Percentiles rank a stretch among this genome's conserved stretches.
These are phyloP conservation scores for Egretta garzetta DNA, from an alignment of 2,113 vertebrate species.

Conservation along the genomic window DNA sequence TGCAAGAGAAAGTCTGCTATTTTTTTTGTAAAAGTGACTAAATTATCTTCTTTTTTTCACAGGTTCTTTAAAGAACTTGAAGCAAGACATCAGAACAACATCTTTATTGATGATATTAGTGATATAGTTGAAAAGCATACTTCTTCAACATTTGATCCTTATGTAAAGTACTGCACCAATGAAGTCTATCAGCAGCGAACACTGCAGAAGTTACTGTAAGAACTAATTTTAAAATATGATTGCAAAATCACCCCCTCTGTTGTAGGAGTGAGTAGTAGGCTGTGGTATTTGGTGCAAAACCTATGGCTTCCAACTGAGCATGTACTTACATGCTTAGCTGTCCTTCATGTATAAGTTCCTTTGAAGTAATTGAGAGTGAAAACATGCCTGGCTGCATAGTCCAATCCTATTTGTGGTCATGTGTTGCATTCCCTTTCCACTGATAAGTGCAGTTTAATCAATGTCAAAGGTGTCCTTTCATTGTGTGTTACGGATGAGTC, in stretches of 20 bases:
- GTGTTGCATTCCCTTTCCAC: background rate
- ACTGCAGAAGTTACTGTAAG: slow-evolving; percentile 91
- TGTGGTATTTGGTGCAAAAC: background rate
- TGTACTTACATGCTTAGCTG: background rate
- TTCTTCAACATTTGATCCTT: slow-evolving; percentile 89
- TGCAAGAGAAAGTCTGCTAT: background rate
- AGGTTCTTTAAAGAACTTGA: slow-evolving; percentile 96
- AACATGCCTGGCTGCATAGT: background rate
- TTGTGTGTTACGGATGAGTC: fast-evolving
- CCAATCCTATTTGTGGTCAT: fast-evolving
- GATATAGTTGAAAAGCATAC: slow-evolving; percentile 90
- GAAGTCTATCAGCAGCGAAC: slow-evolving; percentile 98
- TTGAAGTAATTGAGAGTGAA: background rate
- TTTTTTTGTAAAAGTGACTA: background rate
- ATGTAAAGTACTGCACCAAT: slow-evolving; percentile 95
- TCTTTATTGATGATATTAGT: slow-evolving; percentile 90
- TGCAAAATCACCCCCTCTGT: background rate
- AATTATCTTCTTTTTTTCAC: background rate
- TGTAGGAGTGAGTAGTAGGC: background rate
- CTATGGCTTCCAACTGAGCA: background rate
- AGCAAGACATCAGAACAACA: slow-evolving; percentile 86
- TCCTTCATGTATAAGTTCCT: fast-evolving
- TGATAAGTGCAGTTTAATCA: background rate
- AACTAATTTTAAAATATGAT: background rate
- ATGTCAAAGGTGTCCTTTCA: background rate